Evolutionary conservation across 2,113 vertebrate genomes (phyloP).

Genomic region (Corvus moneduloides): DNA sequence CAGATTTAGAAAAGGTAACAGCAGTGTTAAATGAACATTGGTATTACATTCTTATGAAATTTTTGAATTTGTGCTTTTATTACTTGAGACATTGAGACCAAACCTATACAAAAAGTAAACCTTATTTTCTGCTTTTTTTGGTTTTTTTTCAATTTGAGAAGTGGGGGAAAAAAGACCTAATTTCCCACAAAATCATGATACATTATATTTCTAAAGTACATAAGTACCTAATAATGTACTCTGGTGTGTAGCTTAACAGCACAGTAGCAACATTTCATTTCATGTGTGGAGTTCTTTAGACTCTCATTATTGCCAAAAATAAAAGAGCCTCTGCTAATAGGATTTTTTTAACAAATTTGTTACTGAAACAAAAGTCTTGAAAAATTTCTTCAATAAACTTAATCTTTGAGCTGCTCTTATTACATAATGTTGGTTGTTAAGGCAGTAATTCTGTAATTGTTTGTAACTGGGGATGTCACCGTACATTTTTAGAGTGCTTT

Average conservation of each 20-base stretch:
- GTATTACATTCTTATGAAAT: background rate
- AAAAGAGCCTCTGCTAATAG: background rate
- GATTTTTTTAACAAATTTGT: background rate
- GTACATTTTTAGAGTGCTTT: background rate
- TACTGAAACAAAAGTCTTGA: background rate
- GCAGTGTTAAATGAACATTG: background rate
- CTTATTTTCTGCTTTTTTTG: background rate
- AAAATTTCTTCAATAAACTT: background rate
- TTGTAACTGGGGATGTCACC: background rate
- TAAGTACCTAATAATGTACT: background rate
- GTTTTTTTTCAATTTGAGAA: background rate
- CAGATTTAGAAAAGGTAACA: conserved; percentile 91
- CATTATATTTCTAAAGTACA: background rate
- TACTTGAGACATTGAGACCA: background rate
- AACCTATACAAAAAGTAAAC: background rate
- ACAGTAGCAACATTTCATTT: background rate
- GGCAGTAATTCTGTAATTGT: background rate
- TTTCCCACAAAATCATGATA: background rate
- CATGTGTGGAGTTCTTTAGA: background rate
- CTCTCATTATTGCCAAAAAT: background rate
- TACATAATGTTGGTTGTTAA: background rate
- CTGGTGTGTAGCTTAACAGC: background rate
- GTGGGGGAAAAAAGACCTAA: fast-evolving
- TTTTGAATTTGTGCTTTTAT: background rate
- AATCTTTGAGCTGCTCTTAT: background rate